Percentiles rank a stretch among this genome's conserved stretches.
Conservation (phyloP, 2,888 invertebrate genomes). For the Molanna angustata region DNA sequence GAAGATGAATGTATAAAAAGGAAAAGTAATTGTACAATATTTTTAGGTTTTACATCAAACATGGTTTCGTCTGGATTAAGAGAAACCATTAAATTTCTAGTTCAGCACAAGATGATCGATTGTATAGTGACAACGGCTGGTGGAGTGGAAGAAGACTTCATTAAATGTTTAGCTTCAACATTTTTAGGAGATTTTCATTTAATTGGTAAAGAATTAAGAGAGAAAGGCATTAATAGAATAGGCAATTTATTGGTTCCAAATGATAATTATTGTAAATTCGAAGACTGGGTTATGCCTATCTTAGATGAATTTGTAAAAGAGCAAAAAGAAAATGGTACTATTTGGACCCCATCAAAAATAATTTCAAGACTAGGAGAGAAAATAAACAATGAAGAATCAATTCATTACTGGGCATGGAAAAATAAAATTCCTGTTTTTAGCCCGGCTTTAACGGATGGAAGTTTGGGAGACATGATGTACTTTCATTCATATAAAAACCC, state of each 20-base stretch:
- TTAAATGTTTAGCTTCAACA: slow-evolving; percentile 96
- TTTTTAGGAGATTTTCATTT: slow-evolving; percentile 89
- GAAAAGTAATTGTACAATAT: slow-evolving; percentile 86
- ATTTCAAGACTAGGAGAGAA: slow-evolving; percentile 79
- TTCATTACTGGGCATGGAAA: slow-evolving; percentile 95
- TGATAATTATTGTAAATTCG: slow-evolving; percentile 96
- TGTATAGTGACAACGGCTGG: slow-evolving; percentile 97
- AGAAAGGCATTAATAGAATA: slow-evolving; percentile 85
- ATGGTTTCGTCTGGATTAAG: slow-evolving; percentile 93
- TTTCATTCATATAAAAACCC: slow-evolving; percentile 94
- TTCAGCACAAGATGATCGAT: slow-evolving; percentile 86
- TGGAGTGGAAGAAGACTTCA: slow-evolving; percentile 97
- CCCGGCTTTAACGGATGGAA: slow-evolving; percentile 97
- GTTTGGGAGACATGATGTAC: slow-evolving; percentile 98
- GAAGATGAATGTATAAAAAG: slow-evolving; percentile 78
- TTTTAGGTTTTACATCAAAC: slow-evolving; percentile 96
- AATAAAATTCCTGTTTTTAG: slow-evolving; percentile 97
- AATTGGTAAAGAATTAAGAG: slow-evolving; percentile 74
- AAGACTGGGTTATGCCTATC: slow-evolving; percentile 95
- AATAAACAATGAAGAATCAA: slow-evolving; percentile 87
- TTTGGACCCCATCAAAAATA: slow-evolving; percentile 93
- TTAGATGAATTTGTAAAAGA: slow-evolving; percentile 88
- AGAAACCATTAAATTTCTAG: slow-evolving; percentile 73
- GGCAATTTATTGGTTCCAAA: slow-evolving; percentile 94
- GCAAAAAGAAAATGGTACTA: slow-evolving; percentile 67